These are phyloP conservation scores for Sarcophaga peregrina DNA, from an alignment of 1,140 invertebrate genomes.

Conservation along the genomic window DNA sequence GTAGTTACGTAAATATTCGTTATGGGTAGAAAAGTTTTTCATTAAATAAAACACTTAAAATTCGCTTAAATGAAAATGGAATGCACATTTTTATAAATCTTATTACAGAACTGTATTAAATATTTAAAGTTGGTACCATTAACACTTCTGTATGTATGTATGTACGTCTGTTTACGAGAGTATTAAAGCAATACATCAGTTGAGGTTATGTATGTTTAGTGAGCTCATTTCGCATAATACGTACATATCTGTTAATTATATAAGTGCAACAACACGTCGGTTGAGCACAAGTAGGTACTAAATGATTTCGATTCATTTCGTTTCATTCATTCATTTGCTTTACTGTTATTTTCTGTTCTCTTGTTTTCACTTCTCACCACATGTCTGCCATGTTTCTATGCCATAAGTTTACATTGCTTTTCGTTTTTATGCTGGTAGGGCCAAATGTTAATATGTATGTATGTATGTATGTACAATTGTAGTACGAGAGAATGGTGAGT, in stretches of 20 bases:
- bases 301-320: constrained; percentile 33
- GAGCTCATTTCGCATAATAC: constrained; percentile 53
- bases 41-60: too few species aligned
- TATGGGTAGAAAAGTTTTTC: too few species aligned
- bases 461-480: background rate
- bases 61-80: too few species aligned
- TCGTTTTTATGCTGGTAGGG: too few species aligned
- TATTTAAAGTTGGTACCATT: background rate
- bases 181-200: constrained; percentile 51
- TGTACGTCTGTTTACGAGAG: constrained; percentile 34
- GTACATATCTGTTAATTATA: constrained; percentile 67
- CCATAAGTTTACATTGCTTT: too few species aligned
- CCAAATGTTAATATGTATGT: too few species aligned
- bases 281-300: constrained; percentile 43
- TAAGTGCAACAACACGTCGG: constrained; percentile 56
- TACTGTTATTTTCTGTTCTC: constrained; percentile 37
- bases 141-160: background rate
- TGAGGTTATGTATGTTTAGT: constrained; percentile 66
- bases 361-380: constrained; percentile 42
- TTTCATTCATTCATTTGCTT: constrained; percentile 29
- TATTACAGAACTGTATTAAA: too few species aligned
- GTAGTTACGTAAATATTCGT: too few species aligned
- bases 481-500: background rate
- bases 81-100: too few species aligned
- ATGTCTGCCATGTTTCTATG: background rate